phyloP scores from a whole-genome alignment of 2,113 vertebrate species.

The Scolopax mira region DNA sequence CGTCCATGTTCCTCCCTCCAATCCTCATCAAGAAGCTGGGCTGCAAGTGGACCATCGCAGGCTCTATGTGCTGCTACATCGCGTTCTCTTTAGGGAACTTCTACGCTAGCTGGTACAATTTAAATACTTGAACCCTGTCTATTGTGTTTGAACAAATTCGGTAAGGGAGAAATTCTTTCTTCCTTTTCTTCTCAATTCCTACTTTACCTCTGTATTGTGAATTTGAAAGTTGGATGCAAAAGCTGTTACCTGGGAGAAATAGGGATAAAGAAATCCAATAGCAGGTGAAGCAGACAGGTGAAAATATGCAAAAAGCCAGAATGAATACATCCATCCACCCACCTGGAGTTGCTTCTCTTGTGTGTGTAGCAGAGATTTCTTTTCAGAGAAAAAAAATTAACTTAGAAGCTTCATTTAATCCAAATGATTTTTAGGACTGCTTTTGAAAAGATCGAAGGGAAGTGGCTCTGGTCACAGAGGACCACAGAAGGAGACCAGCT shows the following conservation, averaged over 20 bases:
- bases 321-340: not conserved
- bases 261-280: not conserved
- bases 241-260: not conserved
- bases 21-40: slow-evolving; percentile 89
- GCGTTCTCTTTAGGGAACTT: slow-evolving; percentile 92
- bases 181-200: not conserved
- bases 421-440: not conserved
- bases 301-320: not conserved
- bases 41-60: slow-evolving; percentile 93
- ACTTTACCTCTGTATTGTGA: not conserved
- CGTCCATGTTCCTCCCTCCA: slow-evolving; percentile 92
- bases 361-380: not conserved
- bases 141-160: not conserved
- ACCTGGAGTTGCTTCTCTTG: not conserved
- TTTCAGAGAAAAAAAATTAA: not conserved
- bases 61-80: slow-evolving; percentile 90
- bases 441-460: not conserved
- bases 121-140: not conserved
- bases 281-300: not conserved
- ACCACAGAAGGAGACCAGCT: not conserved
- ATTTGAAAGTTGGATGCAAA: not conserved
- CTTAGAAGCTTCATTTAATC: not conserved
- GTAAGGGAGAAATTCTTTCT: not conserved
- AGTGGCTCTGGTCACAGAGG: not conserved
- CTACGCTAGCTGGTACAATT: slow-evolving; percentile 85